These are phyloP conservation scores for Lasioglossum calceatum DNA, from an alignment of 2,888 invertebrate species.

Conservation along the genomic window DNA sequence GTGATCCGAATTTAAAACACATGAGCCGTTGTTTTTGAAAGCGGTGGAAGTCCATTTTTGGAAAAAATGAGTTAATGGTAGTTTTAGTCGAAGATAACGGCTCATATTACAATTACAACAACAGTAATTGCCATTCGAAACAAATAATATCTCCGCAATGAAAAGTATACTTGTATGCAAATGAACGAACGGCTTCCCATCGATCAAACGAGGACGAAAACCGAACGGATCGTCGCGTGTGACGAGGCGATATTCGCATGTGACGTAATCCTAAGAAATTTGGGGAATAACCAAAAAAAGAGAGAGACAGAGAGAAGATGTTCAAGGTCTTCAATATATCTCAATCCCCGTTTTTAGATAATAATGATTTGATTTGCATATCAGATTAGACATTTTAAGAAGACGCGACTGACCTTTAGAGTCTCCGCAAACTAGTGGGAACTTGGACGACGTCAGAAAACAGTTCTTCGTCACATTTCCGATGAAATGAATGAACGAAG, in stretches of 20 bases:
- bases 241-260: background rate
- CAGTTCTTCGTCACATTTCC: background rate
- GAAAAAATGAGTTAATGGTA: no score
- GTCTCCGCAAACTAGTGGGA: background rate
- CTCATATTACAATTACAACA: no score
- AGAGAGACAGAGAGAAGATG: background rate
- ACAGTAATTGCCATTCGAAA: background rate
- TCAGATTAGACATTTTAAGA: background rate
- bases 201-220: constrained; percentile 7
- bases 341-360: background rate
- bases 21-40: no score
- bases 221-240: background rate
- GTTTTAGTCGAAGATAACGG: no score
- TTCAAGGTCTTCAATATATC: constrained; percentile 17
- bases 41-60: no score
- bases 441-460: background rate
- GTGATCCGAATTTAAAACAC: background rate
- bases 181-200: background rate
- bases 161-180: background rate
- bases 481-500: background rate
- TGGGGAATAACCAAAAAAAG: background rate
- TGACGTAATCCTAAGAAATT: constrained; percentile 9
- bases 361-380: background rate
- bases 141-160: background rate
- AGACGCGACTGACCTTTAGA: background rate